Percentiles rank a stretch among this genome's conserved stretches.
phyloP scores from a whole-genome alignment of 1,140 invertebrate species.

The Globodera ellingtonae region DNA sequence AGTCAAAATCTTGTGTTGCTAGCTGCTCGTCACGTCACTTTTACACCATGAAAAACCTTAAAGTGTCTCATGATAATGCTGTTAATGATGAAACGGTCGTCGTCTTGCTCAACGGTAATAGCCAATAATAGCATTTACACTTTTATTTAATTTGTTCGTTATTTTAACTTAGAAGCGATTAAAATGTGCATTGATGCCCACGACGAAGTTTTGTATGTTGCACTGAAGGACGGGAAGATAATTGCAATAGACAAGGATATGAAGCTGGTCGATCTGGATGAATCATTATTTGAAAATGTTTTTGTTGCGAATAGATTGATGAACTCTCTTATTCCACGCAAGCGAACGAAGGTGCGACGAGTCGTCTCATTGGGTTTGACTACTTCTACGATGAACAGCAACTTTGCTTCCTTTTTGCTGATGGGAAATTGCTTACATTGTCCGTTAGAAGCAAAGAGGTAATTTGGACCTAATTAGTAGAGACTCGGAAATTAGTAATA shows the following conservation, averaged over 20 bases:
- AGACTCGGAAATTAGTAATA: too few relatives aligned
- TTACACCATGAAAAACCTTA: slow-evolving; percentile 22
- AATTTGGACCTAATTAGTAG: neutral
- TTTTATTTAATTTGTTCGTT: slow-evolving; percentile 3
- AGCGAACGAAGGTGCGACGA: slow-evolving; percentile 1
- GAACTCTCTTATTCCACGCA: neutral
- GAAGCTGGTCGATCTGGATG: neutral
- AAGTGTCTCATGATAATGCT: neutral
- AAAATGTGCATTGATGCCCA: slow-evolving; percentile 40
- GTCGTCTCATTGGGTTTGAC: slow-evolving; percentile 43
- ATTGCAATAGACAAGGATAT: slow-evolving; percentile 19
- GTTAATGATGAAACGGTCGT: slow-evolving; percentile 15
- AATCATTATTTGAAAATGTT: slow-evolving; percentile 9
- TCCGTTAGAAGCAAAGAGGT: slow-evolving; percentile 3
- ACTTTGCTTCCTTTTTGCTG: slow-evolving; percentile 41
- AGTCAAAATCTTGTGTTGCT: neutral
- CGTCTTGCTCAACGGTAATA: slow-evolving; percentile 18
- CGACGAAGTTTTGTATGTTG: slow-evolving; percentile 24
- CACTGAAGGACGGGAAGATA: slow-evolving; percentile 13
- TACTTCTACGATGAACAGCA: slow-evolving; percentile 40
- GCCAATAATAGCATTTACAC: neutral
- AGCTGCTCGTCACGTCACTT: too few relatives aligned
- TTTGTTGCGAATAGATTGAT: slow-evolving; percentile 12
- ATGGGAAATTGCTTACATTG: slow-evolving; percentile 19
- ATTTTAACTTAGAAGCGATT: slow-evolving; percentile 22